These are phyloP conservation scores for Drosophila subquinaria DNA, from an alignment of 2,888 invertebrate species.

Conservation along the genomic window DNA sequence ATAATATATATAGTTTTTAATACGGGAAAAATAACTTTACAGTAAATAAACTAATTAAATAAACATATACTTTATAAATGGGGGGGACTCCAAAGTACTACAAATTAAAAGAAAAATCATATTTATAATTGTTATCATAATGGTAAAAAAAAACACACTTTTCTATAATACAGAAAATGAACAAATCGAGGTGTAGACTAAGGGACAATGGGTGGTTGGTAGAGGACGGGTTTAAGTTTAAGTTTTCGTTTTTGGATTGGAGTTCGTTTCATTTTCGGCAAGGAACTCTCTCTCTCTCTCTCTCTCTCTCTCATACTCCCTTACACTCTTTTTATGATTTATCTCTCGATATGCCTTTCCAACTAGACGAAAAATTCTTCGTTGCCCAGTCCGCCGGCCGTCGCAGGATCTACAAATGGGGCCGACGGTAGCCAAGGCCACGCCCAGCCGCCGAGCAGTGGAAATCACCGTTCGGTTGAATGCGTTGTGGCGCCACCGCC, in stretches of 20 bases:
- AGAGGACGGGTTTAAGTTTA: slow-evolving; percentile 33
- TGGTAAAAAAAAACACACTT: slow-evolving; percentile 16
- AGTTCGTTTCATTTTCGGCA: slow-evolving; percentile 17
- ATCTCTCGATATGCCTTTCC: neutral
- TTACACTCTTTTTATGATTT: too few species aligned
- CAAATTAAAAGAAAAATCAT: slow-evolving; percentile 19
- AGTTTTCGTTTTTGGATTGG: slow-evolving; percentile 7
- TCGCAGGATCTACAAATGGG: slow-evolving; percentile 38
- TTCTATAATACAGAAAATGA: slow-evolving; percentile 54
- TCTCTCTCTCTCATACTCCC: neutral
- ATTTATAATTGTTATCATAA: slow-evolving; percentile 1
- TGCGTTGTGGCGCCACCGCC: slow-evolving; percentile 82
- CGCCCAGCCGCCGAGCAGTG: slow-evolving; percentile 72
- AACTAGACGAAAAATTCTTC: slow-evolving; percentile 74
- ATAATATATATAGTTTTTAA: slow-evolving; percentile 24
- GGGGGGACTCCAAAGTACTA: slow-evolving; percentile 21
- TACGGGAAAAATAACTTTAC: slow-evolving; percentile 38
- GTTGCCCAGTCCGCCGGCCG: slow-evolving; percentile 50
- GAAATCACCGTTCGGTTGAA: slow-evolving; percentile 85
- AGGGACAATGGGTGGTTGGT: neutral
- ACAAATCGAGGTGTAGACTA: slow-evolving; percentile 34
- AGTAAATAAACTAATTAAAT: slow-evolving; percentile 51
- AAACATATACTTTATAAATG: neutral
- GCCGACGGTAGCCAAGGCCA: slow-evolving; percentile 63
- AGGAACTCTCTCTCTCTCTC: slow-evolving; percentile 4